Evolutionary conservation across 2,797 vertebrate genomes (phyloP).

Genomic region (Chelmon rostratus): DNA sequence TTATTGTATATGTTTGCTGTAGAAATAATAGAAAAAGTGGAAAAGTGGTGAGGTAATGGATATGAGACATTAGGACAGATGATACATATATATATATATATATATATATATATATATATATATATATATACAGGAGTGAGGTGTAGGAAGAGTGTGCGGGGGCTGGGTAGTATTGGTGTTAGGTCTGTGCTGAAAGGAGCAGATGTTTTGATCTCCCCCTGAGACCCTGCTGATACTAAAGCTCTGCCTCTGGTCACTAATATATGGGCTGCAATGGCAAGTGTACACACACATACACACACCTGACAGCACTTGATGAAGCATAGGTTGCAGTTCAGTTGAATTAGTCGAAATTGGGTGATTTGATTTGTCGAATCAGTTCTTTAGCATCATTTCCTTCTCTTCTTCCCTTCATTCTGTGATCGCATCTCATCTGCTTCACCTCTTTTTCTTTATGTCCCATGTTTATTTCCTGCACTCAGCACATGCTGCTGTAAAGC

Average conservation of each 20-base stretch:
- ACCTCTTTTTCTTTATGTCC: constrained; percentile 12
- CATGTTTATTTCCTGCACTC: constrained; percentile 26
- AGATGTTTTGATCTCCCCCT: constrained; percentile 67
- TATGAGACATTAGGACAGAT: background rate
- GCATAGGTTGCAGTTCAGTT: background rate
- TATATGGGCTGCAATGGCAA: constrained; percentile 30
- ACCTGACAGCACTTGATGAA: constrained; percentile 1
- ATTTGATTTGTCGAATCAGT: background rate
- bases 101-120: no score
- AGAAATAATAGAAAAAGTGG: background rate
- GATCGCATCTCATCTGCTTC: constrained; percentile 13
- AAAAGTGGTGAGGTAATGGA: no score
- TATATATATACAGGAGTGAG: background rate
- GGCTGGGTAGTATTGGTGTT: constrained; percentile 52
- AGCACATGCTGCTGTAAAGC: constrained; percentile 35
- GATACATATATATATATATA: no score
- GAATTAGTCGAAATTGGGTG: background rate
- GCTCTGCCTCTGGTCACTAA: constrained; percentile 42
- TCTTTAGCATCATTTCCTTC: background rate
- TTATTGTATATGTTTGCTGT: background rate
- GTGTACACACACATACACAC: constrained; percentile 15
- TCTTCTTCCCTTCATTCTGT: background rate
- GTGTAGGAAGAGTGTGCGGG: background rate
- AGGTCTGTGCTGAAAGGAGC: constrained; percentile 55
- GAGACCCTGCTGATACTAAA: constrained; percentile 55